phyloP scores from a whole-genome alignment of 2,888 invertebrate species.

The Idaea aversata region DNA sequence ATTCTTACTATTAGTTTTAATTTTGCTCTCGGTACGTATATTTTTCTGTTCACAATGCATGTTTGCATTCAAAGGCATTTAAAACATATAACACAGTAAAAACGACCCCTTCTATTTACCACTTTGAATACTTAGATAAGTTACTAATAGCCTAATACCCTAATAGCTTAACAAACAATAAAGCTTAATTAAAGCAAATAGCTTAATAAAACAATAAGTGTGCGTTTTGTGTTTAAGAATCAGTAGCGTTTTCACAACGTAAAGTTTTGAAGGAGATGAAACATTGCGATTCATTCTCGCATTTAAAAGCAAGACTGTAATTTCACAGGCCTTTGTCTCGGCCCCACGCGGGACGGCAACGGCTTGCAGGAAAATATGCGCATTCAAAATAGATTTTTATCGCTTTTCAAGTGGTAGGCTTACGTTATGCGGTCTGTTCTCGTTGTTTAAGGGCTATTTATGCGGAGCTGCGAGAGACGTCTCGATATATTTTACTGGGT shows the following conservation, averaged over 20 bases:
- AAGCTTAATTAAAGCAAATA: no score
- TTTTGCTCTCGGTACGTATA: constrained; percentile 46
- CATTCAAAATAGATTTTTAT: constrained; percentile 74
- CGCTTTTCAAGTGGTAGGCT: constrained; percentile 71
- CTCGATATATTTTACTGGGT: constrained; percentile 15
- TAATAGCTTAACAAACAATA: no score
- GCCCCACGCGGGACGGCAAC: constrained; percentile 46
- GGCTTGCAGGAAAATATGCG: constrained; percentile 72
- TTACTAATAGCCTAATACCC: no score
- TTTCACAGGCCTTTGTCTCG: constrained; percentile 76
- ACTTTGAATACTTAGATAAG: no score
- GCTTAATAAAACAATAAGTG: no score
- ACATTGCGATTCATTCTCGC: constrained; percentile 76
- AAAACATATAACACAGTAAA: no score
- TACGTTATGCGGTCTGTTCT: constrained; percentile 47
- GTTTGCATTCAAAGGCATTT: not conserved
- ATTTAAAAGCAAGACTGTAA: constrained; percentile 78
- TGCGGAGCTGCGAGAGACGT: constrained; percentile 20
- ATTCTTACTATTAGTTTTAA: constrained; percentile 49
- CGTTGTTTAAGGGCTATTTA: constrained; percentile 43
- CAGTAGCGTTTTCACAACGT: constrained; percentile 53
- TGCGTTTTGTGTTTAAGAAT: constrained; percentile 47
- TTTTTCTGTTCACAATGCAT: constrained; percentile 32
- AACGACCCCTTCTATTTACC: no score
- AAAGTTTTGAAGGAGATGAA: constrained; percentile 74